Evolutionary conservation across 30 jellyfish, hydroid and myxozoan species (phyloP), one percentile per base, ranked within the genome.

Genomic region (Pseudorhiza aurosa): DNA sequence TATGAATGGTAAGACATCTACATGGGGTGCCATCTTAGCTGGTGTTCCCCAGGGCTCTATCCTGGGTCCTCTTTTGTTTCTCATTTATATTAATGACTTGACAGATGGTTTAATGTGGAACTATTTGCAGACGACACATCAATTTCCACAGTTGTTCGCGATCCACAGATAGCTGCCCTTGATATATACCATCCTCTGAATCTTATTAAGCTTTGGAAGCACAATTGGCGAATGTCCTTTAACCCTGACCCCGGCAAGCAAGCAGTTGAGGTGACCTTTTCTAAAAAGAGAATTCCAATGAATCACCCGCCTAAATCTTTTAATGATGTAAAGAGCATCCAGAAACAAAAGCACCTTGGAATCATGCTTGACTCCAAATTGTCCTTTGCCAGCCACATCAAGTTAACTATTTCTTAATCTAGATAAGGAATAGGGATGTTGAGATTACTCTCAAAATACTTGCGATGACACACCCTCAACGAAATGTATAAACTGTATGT

Each of bases 201-300:
- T 26, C 72, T 58, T 19, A 58, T 19, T 15, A 58, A 58, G 37
- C 50, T 39, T 39, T 39, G 50, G 50, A 12, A 7, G 10, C 50
- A 39, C 67, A 50, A 59, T 68, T 65, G 79, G 85, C 42, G 81
- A 60, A 71, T 83, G 95, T 83, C 94, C 83, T 82, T 68, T 69
- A 47, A 47, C 18, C 62, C 92, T 82, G 87, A 82, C 75, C 88
- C 87, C 50, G 43, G 37, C 49, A 82, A 68, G 59, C 94, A 51
- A 58, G 89, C 94, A 67, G 89, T 68, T 44, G 82, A 56, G 50
- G 57, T 68, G 59, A 39, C 70, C 63, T 69, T 83, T 83, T 58
- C 88, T 10, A 56, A 71, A 42, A 70, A 83, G 76, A 44, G 87
- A 60, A 58, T 53, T 83, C 62, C 62, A 47, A 68, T 68, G 83